Evolutionary conservation across 2,888 invertebrate species (phyloP).

Genomic region (Drosophila stalkeri): DNA sequence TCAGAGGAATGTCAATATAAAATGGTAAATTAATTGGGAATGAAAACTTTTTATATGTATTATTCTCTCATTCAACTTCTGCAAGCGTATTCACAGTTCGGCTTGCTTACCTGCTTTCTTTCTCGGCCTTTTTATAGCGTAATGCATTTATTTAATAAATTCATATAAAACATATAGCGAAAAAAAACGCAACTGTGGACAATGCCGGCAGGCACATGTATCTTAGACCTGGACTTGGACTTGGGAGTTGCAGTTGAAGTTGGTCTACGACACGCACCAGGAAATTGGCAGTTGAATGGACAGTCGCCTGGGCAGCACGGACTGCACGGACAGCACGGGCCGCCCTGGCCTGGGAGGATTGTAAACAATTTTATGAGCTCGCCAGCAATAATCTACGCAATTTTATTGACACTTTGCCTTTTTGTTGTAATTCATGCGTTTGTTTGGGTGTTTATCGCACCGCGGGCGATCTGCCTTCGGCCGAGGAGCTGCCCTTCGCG

Average conservation of each 20-base stretch:
- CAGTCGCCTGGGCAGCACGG: constrained; percentile 29
- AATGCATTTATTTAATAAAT: constrained; percentile 82
- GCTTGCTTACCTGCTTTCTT: constrained; percentile 1
- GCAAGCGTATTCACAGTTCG: constrained; percentile 27
- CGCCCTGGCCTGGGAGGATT: constrained; percentile 41
- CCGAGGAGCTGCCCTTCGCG: constrained; percentile 45
- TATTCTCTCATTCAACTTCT: background rate
- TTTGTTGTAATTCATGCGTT: constrained; percentile 65
- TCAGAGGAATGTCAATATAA: too few species aligned
- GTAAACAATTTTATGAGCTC: constrained; percentile 81
- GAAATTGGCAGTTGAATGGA: constrained; percentile 73
- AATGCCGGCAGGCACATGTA: constrained; percentile 53
- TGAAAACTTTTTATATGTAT: too few species aligned
- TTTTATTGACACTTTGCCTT: constrained; percentile 78
- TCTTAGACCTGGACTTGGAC: constrained; percentile 19
- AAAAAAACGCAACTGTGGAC: constrained; percentile 53
- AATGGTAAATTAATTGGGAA: too few species aligned
- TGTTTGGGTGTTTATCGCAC: constrained; percentile 54
- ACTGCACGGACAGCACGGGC: constrained; percentile 23
- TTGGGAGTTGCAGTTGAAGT: constrained; percentile 4
- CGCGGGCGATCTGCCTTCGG: constrained; percentile 43
- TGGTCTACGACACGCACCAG: constrained; percentile 62
- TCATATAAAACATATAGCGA: constrained; percentile 57
- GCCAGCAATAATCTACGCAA: constrained; percentile 78
- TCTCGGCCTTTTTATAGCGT: constrained; percentile 50